Conservation (phyloP, 2,113 vertebrate species). For the Dromaius novaehollandiae region DNA sequence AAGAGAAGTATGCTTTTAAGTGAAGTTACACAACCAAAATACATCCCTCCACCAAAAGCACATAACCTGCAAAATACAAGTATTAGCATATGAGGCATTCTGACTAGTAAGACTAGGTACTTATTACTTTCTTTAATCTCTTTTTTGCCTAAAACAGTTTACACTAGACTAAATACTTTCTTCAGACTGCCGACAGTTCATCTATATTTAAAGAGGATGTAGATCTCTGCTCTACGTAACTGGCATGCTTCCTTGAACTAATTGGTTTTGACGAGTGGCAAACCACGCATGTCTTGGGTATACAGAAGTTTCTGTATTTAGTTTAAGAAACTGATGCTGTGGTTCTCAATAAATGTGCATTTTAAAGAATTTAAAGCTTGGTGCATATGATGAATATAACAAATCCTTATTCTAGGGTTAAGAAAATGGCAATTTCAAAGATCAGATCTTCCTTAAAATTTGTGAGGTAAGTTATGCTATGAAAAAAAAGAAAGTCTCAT, state of each 20-base stretch:
- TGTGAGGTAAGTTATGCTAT: background rate
- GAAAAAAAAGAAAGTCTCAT: background rate
- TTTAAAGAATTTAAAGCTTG: background rate
- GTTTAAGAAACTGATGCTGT: background rate
- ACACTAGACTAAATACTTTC: background rate
- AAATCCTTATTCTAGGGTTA: background rate
- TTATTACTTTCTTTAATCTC: background rate
- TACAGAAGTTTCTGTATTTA: background rate
- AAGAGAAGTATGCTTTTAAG: background rate
- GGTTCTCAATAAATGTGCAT: background rate
- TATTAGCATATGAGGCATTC: background rate
- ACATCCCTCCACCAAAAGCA: background rate
- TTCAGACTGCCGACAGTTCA: background rate
- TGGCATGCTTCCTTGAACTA: background rate
- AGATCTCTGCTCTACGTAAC: background rate
- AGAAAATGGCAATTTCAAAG: background rate
- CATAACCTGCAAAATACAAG: background rate
- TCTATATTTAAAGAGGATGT: background rate
- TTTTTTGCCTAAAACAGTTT: background rate
- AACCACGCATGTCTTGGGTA: background rate
- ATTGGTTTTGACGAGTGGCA: background rate
- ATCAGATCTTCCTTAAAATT: background rate
- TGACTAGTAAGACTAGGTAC: background rate
- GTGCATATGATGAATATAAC: background rate
- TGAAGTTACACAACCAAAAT: background rate